These are phyloP conservation scores for Morelia viridis DNA, from an alignment of 2,797 vertebrate species.

Conservation along the genomic window DNA sequence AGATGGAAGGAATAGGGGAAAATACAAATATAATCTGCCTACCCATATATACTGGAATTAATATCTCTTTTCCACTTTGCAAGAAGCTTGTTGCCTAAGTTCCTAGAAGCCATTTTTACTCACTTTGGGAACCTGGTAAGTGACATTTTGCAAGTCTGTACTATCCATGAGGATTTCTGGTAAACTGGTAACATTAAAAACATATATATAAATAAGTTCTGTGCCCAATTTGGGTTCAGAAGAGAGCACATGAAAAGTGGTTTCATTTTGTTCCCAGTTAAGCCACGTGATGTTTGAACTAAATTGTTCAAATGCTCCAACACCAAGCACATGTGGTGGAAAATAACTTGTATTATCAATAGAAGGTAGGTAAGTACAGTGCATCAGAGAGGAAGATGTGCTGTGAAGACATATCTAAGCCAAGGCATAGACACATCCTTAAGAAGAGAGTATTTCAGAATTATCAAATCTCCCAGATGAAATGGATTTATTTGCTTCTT, in stretches of 20 bases:
- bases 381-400: not conserved
- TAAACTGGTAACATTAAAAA: not conserved
- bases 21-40: too few species aligned
- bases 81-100: not conserved
- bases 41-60: not conserved
- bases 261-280: conserved; percentile 14
- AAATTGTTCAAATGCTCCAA: not conserved
- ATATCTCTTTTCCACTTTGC: not conserved
- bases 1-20: too few species aligned
- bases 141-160: not conserved
- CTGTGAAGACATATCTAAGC: conserved; percentile 25
- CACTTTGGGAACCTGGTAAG: not conserved
- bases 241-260: not conserved
- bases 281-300: conserved; percentile 7
- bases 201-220: conserved; percentile 10
- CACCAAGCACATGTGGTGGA: not conserved
- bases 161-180: not conserved
- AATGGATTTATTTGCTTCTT: conserved; percentile 26
- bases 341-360: conserved; percentile 1
- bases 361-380: not conserved
- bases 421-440: not conserved
- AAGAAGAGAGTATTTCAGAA: not conserved
- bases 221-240: not conserved
- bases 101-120: not conserved
- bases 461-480: conserved; percentile 15